Conservation (phyloP, 2,113 vertebrate species). For the Terrapene triunguis region DNA sequence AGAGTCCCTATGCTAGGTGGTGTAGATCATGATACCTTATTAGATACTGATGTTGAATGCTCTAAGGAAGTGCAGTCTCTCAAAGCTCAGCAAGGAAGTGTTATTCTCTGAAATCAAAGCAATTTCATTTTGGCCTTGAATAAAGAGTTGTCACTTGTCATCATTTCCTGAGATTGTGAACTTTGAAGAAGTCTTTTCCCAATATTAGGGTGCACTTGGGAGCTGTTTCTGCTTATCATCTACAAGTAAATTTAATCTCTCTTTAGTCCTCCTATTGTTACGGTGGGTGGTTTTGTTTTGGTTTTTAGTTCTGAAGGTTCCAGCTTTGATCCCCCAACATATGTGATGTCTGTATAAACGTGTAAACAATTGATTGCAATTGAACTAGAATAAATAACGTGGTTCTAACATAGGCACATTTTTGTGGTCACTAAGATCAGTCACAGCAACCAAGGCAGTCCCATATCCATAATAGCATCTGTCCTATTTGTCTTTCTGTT, state of each 20-base stretch:
- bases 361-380: not conserved
- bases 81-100: not conserved
- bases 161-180: not conserved
- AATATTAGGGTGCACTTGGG: not conserved
- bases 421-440: not conserved
- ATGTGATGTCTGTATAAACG: not conserved
- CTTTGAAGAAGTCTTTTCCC: not conserved
- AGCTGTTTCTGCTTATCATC: not conserved
- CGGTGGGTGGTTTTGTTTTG: not conserved
- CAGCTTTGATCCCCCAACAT: not conserved
- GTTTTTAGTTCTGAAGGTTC: not conserved
- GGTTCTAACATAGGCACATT: not conserved
- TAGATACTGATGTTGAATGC: not conserved
- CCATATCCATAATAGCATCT: not conserved
- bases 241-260: not conserved
- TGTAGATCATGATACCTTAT: not conserved
- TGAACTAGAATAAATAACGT: not conserved
- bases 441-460: not conserved
- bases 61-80: not conserved
- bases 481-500: not conserved
- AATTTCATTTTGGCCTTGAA: not conserved
- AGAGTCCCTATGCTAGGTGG: not conserved
- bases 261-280: not conserved
- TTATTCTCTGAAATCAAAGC: not conserved
- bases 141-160: not conserved